Evolutionary conservation across 92 coral and sea anemone genomes (phyloP).

Genomic region (Heliopora coerulea): DNA sequence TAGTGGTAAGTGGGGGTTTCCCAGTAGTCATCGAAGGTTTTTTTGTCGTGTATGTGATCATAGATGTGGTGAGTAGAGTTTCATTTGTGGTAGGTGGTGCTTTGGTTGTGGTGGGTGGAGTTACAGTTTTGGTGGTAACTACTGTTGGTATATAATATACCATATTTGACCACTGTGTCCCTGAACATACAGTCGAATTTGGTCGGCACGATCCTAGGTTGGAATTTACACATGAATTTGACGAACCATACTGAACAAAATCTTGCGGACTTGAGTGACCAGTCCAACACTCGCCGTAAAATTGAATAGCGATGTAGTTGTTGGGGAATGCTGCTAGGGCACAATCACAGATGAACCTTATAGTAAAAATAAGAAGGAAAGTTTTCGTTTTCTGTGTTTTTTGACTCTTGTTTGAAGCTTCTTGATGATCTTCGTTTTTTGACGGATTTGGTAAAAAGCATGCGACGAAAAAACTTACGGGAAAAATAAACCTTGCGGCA

Average conservation of each 20-base stretch:
- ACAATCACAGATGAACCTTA: conserved; percentile 34
- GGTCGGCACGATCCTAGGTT: background rate
- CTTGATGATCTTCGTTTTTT: too few species aligned
- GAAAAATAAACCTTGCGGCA: too few species aligned
- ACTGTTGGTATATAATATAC: background rate
- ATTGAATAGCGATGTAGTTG: conserved; percentile 19
- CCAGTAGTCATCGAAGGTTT: background rate
- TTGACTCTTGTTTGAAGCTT: too few species aligned
- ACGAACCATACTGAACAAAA: background rate
- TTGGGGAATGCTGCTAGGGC: background rate
- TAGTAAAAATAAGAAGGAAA: background rate
- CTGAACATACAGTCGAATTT: conserved; percentile 15
- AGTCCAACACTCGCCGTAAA: conserved; percentile 36
- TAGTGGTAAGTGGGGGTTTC: background rate
- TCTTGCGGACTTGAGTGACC: background rate
- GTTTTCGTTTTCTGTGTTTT: too few species aligned
- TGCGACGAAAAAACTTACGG: too few species aligned
- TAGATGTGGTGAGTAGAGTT: background rate
- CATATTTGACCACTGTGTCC: conserved; percentile 9
- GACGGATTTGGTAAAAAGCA: too few species aligned
- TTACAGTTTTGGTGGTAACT: background rate
- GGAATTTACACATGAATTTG: background rate
- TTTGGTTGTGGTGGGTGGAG: conserved; percentile 8
- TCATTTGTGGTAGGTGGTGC: background rate
- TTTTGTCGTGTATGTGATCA: background rate